Percentiles rank a stretch among this genome's conserved stretches.
Conservation (phyloP, 2,113 vertebrate species). For the Tachuris rubrigastra region DNA sequence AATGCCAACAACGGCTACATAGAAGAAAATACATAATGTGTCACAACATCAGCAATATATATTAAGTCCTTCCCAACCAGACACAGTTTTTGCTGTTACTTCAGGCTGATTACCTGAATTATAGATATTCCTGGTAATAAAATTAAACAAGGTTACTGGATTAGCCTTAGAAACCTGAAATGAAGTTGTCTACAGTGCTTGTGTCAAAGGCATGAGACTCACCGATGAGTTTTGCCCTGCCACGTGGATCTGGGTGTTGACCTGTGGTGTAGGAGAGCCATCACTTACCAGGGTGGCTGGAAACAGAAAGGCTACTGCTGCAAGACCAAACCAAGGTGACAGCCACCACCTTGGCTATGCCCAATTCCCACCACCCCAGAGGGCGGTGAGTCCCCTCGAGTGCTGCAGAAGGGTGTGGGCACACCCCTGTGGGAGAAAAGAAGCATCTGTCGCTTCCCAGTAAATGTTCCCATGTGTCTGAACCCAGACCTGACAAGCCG, state of each 20-base stretch:
- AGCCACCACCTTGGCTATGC: background rate
- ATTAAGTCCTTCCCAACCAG: background rate
- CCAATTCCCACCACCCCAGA: background rate
- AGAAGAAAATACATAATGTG: background rate
- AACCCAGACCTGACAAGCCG: fast-evolving
- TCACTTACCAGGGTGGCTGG: fast-evolving
- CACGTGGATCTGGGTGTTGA: fast-evolving
- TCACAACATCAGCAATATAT: background rate
- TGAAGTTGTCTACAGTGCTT: background rate
- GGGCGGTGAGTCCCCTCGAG: background rate
- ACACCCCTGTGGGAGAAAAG: fast-evolving
- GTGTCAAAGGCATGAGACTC: background rate
- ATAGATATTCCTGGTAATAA: background rate
- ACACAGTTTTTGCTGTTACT: background rate
- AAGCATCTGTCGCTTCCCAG: background rate
- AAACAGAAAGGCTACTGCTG: background rate
- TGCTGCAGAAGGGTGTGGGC: background rate
- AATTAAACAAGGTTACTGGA: background rate
- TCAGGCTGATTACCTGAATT: background rate
- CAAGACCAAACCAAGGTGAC: background rate
- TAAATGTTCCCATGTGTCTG: fast-evolving
- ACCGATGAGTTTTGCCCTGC: background rate
- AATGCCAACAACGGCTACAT: background rate
- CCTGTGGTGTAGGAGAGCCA: fast-evolving
- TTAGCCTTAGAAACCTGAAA: background rate